These are phyloP conservation scores for Mixornis gularis DNA, from an alignment of 2,113 vertebrate genomes.

Conservation along the genomic window DNA sequence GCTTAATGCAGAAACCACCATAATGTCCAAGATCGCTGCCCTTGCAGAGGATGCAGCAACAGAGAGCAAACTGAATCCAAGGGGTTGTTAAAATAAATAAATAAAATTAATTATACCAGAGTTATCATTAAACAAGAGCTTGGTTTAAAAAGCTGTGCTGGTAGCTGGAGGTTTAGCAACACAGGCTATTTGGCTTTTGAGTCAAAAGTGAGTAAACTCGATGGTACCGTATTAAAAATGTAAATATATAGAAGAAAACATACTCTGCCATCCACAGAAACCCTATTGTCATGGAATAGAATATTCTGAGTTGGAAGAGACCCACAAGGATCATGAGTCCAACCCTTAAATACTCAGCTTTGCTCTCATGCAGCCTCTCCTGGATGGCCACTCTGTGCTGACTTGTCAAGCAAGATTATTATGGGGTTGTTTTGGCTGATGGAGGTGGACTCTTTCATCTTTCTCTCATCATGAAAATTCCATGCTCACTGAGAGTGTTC, in stretches of 20 bases:
- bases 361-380: not conserved
- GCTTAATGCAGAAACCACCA: not conserved
- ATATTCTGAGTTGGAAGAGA: not conserved
- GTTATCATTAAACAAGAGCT: not conserved
- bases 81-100: not conserved
- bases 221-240: not conserved
- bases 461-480: not conserved
- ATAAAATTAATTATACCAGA: not conserved
- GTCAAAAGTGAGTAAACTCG: not conserved
- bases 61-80: not conserved
- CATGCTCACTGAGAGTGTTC: not conserved
- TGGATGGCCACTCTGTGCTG: not conserved
- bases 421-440: not conserved
- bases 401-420: not conserved
- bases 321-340: not conserved
- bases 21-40: not conserved
- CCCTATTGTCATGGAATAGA: not conserved
- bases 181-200: not conserved
- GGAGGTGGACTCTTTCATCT: not conserved
- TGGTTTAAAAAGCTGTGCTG: not conserved
- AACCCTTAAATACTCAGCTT: not conserved
- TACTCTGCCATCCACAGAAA: not conserved
- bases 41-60: not conserved
- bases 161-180: not conserved
- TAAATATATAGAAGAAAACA: not conserved